Evolutionary conservation across 1,140 invertebrate species (phyloP).

Genomic region (Metopolophium dirhodum): DNA sequence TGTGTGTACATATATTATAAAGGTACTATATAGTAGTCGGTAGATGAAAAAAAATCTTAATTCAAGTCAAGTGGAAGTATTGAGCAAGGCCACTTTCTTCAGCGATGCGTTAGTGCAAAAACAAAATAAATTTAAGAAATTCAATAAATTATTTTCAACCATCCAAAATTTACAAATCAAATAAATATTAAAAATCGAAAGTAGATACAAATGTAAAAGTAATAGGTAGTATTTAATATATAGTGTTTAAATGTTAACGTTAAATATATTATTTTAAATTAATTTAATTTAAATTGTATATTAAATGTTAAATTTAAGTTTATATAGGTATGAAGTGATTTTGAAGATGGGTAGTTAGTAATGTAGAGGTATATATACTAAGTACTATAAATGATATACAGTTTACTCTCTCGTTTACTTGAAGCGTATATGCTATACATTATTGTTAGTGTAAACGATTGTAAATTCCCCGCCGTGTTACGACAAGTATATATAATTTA

Average conservation of each 20-base stretch:
- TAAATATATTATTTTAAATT: too few relatives aligned
- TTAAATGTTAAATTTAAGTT: neutral
- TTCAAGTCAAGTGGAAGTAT: neutral
- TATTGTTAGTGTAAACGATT: constrained; percentile 19
- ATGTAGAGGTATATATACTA: neutral
- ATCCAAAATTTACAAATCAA: too few relatives aligned
- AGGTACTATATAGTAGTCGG: neutral
- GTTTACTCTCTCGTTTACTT: neutral
- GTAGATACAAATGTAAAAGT: too few relatives aligned
- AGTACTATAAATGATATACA: neutral
- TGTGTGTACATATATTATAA: neutral
- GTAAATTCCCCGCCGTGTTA: constrained; percentile 25
- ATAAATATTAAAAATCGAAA: too few relatives aligned
- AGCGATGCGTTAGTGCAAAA: too few relatives aligned
- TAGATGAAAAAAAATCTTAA: neutral
- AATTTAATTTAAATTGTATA: too few relatives aligned
- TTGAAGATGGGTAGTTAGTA: neutral
- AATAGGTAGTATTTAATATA: too few relatives aligned
- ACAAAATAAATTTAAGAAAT: too few relatives aligned
- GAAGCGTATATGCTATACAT: neutral
- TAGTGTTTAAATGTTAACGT: too few relatives aligned
- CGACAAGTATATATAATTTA: constrained; percentile 28
- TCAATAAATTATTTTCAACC: too few relatives aligned
- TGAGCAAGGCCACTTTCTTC: neutral
- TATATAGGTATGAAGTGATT: neutral